Conservation (phyloP, 2,113 vertebrate species). For the Ctenomys sociabilis region DNA sequence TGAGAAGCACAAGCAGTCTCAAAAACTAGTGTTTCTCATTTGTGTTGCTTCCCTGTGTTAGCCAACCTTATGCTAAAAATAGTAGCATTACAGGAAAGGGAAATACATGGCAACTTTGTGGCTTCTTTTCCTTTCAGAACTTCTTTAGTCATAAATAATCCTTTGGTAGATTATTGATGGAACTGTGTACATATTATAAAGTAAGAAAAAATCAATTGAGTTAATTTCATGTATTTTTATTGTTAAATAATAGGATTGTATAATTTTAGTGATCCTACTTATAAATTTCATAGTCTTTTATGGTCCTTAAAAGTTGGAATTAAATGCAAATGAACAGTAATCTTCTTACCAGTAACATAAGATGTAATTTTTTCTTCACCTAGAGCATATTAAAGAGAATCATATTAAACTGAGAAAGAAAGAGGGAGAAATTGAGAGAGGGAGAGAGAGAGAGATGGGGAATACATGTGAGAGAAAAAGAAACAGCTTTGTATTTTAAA, state of each 20-base stretch:
- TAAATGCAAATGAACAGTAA: neutral
- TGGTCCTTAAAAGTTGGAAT: conserved; percentile 2
- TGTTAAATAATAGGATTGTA: neutral
- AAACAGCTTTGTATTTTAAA: neutral
- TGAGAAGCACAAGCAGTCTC: neutral
- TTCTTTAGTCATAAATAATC: neutral
- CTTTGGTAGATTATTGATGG: neutral
- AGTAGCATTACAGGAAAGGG: neutral
- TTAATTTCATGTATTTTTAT: neutral
- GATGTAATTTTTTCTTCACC: conserved; percentile 36
- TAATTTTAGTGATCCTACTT: neutral
- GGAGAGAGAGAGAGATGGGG: neutral
- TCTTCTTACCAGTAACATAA: conserved; percentile 3
- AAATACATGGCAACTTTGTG: neutral
- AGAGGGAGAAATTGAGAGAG: neutral
- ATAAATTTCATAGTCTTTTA: neutral
- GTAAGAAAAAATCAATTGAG: neutral
- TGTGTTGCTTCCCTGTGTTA: neutral
- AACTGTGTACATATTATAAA: neutral
- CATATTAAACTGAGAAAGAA: neutral
- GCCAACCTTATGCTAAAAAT: neutral
- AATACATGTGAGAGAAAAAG: neutral
- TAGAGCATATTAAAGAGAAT: neutral
- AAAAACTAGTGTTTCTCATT: neutral
- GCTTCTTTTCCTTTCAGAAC: neutral